phyloP scores from a whole-genome alignment of 1,140 invertebrate species.

The Kradibia gibbosae region DNA sequence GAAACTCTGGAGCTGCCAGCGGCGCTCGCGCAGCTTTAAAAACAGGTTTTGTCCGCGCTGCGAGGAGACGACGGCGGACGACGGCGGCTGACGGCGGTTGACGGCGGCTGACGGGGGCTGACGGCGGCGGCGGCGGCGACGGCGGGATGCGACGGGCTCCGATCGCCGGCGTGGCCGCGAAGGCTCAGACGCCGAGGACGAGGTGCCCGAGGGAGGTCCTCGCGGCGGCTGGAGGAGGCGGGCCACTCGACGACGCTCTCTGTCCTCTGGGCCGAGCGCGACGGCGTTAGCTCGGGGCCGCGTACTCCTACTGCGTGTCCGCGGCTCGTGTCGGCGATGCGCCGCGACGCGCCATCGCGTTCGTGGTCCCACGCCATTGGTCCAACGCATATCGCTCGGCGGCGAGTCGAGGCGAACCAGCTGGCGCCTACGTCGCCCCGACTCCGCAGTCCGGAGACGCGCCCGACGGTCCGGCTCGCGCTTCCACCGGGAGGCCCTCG shows the following conservation, averaged over 20 bases:
- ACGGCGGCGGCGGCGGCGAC: too few relatives aligned
- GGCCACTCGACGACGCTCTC: neutral
- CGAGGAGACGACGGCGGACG: neutral
- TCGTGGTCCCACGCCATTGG: constrained; percentile 70
- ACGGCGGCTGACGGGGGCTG: too few relatives aligned
- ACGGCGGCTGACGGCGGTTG: too few relatives aligned
- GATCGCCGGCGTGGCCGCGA: too few relatives aligned
- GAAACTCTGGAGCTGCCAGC: too few relatives aligned
- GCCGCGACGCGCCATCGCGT: constrained; percentile 66
- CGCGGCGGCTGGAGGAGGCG: too few relatives aligned
- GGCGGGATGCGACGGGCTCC: too few relatives aligned
- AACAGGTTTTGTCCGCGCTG: neutral
- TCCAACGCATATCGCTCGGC: constrained; percentile 54
- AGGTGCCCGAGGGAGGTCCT: too few relatives aligned
- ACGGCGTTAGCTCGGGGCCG: neutral
- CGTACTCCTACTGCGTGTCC: neutral
- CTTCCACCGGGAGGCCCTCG: too few relatives aligned
- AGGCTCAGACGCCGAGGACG: too few relatives aligned
- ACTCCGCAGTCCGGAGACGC: neutral
- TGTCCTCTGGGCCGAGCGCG: neutral
- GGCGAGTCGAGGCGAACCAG: constrained; percentile 40
- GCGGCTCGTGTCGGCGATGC: constrained; percentile 37
- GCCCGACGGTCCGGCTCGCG: neutral
- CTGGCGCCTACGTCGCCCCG: constrained; percentile 26
- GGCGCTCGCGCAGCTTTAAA: neutral